A percentile compares a stretch with the other conserved stretches of the same genome.
Conservation (phyloP, 1,140 invertebrate species). For the Bombus soroeensis region DNA sequence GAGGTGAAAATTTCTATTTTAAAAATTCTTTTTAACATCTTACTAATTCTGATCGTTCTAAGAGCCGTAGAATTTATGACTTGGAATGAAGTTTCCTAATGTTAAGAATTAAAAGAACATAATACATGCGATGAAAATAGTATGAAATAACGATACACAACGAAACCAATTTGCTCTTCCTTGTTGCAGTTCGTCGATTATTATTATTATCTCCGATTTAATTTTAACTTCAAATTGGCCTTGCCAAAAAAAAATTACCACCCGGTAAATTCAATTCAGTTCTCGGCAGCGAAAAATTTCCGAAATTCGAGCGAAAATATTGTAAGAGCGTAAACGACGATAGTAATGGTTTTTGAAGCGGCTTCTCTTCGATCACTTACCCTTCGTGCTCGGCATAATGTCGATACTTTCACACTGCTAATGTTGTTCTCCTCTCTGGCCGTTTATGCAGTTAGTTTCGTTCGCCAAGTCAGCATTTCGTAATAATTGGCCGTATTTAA, state of each 20-base stretch:
- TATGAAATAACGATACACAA: background rate
- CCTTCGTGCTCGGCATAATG: slow-evolving; percentile 55
- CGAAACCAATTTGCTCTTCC: background rate
- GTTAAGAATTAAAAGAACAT: background rate
- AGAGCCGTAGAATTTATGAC: background rate
- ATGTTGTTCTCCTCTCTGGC: slow-evolving; percentile 11
- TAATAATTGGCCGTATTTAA: slow-evolving; percentile 45
- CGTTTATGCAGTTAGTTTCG: slow-evolving; percentile 31
- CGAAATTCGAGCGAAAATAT: background rate
- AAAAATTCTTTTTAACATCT: background rate
- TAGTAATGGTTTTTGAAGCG: background rate
- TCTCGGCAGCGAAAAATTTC: no score
- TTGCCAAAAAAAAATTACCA: background rate
- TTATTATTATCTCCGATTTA: background rate
- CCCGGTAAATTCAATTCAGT: background rate
- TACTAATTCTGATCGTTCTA: background rate
- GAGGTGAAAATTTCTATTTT: background rate
- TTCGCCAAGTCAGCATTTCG: slow-evolving; percentile 60
- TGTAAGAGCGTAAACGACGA: background rate
- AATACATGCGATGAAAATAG: background rate
- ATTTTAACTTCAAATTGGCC: background rate
- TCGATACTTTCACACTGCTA: slow-evolving; percentile 40
- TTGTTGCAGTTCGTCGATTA: background rate
- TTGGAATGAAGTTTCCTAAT: background rate
- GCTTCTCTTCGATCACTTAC: slow-evolving; percentile 50